These are phyloP conservation scores for Pedionomus torquatus DNA, from an alignment of 2,113 vertebrate species.

Conservation along the genomic window DNA sequence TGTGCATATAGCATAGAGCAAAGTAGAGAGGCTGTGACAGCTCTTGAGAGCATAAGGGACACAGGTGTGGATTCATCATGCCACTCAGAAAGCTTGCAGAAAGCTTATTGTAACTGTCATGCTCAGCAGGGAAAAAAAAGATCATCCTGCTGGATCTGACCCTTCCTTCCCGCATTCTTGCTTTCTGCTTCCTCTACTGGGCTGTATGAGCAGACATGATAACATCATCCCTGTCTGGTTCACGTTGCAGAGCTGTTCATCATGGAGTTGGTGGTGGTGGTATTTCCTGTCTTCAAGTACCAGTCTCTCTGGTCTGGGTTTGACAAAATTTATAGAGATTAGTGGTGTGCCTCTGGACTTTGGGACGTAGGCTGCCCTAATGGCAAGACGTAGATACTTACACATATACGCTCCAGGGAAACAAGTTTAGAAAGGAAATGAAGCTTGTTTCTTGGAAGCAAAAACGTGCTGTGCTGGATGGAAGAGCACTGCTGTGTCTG, in stretches of 20 bases:
- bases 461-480: background rate
- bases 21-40: background rate
- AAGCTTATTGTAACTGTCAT: background rate
- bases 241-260: background rate
- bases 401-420: accelerated
- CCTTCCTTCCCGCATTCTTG: background rate
- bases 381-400: accelerated
- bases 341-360: background rate
- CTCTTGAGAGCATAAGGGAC: accelerated
- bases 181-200: background rate
- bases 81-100: background rate
- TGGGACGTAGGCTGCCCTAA: background rate
- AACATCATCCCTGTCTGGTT: background rate
- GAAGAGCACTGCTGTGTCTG: background rate
- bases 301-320: background rate
- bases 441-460: background rate
- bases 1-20: background rate
- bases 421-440: background rate
- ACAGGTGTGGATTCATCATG: background rate
- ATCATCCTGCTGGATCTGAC: background rate
- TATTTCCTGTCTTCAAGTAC: background rate
- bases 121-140: background rate
- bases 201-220: background rate
- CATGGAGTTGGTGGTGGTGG: accelerated
- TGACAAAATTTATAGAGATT: background rate